Evolutionary conservation across 2,797 vertebrate genomes (phyloP), one percentile per base, ranked within the genome.

Genomic region (Menidia menidia): DNA sequence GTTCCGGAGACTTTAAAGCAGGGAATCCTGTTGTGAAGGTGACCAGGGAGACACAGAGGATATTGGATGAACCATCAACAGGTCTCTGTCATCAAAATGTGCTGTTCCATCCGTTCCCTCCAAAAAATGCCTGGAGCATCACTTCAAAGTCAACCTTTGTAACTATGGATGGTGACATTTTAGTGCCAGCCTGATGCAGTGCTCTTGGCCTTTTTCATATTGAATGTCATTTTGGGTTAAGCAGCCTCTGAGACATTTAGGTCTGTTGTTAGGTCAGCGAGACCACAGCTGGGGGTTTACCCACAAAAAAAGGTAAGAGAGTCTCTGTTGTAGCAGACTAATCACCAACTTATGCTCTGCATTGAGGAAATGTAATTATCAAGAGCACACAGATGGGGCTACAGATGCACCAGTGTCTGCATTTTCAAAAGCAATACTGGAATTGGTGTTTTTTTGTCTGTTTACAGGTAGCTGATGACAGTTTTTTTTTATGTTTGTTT

Each of bases 1-100:
- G 82, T 89, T 81, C 68, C 77, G 80, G 84, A 83, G 78, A 91
- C 90, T 73, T 87, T 81, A 76, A 85, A 78, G 78, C 67, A 85
- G 80, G 84, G 69, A 86, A 25, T 77, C 73, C 64, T 77, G 80
- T 83, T 82, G 76, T 84, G 64, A 87, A 11, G 62, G 84, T 86
- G 80, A 86, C 75, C 56, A 39, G 63, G 58, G 71, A 78, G 76
- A 83, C 63, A 56, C 13, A 16, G 55, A 78, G 61, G 71, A 83
- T 75, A 65, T 59, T 77, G 66, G 78, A 73, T 64, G 73, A 89
- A 56, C 47, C 63, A 55, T 78, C 83, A 62, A 47, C 64, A 68
- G 73, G 78, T 78, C 72, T 82, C 75, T 73, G 70, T 83, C 78
- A 77, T 70, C 59, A 51, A 72, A 64, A 54, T 3, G 7, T 39